phyloP scores from a whole-genome alignment of 2,797 vertebrate genomes.

The Dermochelys coriacea region DNA sequence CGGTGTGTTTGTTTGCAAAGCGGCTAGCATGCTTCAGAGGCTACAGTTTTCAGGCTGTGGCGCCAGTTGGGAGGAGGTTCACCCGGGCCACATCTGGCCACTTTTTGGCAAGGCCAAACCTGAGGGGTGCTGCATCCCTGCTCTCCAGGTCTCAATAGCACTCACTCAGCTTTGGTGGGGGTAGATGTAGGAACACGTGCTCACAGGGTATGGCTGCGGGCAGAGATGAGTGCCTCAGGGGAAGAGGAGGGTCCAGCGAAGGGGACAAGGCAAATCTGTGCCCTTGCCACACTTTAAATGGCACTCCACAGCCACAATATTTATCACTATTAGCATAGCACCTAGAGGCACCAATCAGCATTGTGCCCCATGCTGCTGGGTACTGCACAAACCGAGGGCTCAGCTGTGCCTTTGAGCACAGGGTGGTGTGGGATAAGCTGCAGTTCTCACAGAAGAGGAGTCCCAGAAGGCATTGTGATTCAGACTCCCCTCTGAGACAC shows the following conservation, averaged over 20 bases:
- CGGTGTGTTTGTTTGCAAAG: not conserved
- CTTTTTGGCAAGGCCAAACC: not conserved
- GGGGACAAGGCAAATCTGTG: not conserved
- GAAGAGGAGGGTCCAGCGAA: not conserved
- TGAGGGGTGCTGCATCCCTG: not conserved
- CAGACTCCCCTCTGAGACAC: not conserved
- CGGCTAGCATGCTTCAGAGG: not conserved
- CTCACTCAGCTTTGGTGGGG: not conserved
- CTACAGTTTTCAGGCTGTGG: not conserved
- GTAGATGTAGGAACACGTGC: not conserved
- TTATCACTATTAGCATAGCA: not conserved
- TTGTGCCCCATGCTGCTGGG: rapidly evolving
- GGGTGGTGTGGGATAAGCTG: not conserved
- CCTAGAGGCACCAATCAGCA: not conserved
- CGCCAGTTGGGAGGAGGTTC: rapidly evolving
- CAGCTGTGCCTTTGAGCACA: not conserved
- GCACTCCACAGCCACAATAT: not conserved
- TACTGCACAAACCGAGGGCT: not conserved
- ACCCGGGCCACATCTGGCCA: not conserved
- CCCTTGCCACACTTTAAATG: not conserved
- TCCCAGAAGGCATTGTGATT: not conserved
- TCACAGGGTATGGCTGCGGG: not conserved
- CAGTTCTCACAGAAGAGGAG: not conserved
- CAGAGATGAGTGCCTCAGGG: not conserved
- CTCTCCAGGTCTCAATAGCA: not conserved